Base-by-base conservation (phyloP, 2,888 invertebrate species). In the Drosophila suboccidentalis region DNA sequence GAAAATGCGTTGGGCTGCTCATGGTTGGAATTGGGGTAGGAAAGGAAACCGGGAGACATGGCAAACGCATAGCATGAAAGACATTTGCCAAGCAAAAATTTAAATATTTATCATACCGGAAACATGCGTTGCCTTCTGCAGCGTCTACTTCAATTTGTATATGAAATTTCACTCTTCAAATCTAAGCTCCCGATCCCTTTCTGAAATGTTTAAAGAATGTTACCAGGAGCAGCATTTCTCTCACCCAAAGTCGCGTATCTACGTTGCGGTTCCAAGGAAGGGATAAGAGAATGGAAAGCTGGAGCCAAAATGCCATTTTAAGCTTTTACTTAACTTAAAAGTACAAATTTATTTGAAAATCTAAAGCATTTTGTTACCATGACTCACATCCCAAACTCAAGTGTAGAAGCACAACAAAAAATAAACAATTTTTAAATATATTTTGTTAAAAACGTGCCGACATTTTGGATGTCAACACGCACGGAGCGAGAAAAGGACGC, bases 301-400 rank as follows among this genome's bases (percentile, higher is more conserved):
- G 72, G 68, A 63, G 69, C 32, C 67, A 62, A 82, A 46, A 72
- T 88, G 78, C 46, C 77, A 72, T 67, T 82, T 87, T 74, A 71
- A 74, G 89, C 90, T 86, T 90, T 90, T 88, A 90, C 90, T 88
- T 90, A 88, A 90, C 86, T 90, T 89, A 78, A 80, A 90, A 90
- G 60, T 73, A 71, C 58, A 70, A 86, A 88, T 88, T 80, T 82
- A 88, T 88, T 82, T 54, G 60, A 47, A 89, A 82, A 82, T 49
- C 82, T 69, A 68, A 34, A 65, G 62, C 61, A 78, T 81, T 69
- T 53, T 67, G 68, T 57, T 46, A 43, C 53, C 55, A 38, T 6
- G 10, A 46, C 15, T 2, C 15, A 13, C 29, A 19, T 22, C n/a
- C 15, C 2, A 41, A 32, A 43, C 17, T 38, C 13, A 53, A 46